A percentile compares a stretch with the other conserved stretches of the same genome.
Evolutionary conservation across 2,797 vertebrate genomes (phyloP).

Genomic region (Eupleurogrammus muticus): DNA sequence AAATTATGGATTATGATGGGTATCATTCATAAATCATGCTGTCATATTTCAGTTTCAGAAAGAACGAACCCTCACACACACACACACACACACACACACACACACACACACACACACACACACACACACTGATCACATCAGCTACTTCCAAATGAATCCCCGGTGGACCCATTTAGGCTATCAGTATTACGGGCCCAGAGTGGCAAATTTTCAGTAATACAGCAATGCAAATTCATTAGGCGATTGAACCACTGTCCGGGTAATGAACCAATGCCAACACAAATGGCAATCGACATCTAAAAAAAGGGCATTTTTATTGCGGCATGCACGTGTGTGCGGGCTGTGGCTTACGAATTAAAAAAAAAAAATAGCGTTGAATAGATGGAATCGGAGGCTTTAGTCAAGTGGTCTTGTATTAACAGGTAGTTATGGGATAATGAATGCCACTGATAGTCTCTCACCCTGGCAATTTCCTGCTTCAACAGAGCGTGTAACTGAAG

Average conservation of each 20-base stretch:
- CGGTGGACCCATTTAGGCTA: slow-evolving; percentile 31
- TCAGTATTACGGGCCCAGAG: slow-evolving; percentile 38
- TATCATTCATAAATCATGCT: slow-evolving; percentile 71
- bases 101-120: slow-evolving; percentile 8
- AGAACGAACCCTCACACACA: background rate
- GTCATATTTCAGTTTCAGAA: slow-evolving; percentile 56
- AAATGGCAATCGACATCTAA: slow-evolving; percentile 57
- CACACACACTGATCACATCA: background rate
- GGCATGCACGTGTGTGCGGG: slow-evolving; percentile 10
- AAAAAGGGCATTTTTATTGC: slow-evolving; percentile 51
- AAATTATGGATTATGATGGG: slow-evolving; percentile 66
- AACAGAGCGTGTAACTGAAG: slow-evolving; percentile 99
- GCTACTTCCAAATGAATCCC: slow-evolving; percentile 24
- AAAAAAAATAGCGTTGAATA: slow-evolving; percentile 23
- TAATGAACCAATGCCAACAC: slow-evolving; percentile 50
- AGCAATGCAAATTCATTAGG: slow-evolving; percentile 53
- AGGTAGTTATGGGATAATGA: slow-evolving; percentile 86
- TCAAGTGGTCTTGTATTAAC: slow-evolving; percentile 83
- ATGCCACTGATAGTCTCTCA: slow-evolving; percentile 87
- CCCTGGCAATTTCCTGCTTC: slow-evolving; percentile 93
- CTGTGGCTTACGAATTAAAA: background rate
- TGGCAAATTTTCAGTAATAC: slow-evolving; percentile 55
- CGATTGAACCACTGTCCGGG: slow-evolving; percentile 29
- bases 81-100: background rate
- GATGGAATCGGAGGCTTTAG: slow-evolving; percentile 77